Conservation (phyloP, 2,888 invertebrate genomes). For the Volucella inanis region DNA sequence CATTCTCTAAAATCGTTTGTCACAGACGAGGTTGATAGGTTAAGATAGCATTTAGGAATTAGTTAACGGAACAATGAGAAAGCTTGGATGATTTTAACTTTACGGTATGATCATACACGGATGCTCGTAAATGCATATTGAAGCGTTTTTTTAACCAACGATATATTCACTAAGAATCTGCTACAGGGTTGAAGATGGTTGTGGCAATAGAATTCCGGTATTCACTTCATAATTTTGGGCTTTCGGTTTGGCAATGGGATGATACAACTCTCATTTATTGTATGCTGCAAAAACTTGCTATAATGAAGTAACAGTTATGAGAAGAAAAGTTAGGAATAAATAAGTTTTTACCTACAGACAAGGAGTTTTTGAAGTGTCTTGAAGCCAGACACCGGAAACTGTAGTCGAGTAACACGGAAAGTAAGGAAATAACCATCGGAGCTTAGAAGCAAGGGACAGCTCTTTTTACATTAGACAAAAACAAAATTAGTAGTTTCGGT, state of each 20-base stretch:
- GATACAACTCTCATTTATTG: slow-evolving; percentile 26
- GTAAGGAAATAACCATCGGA: not conserved
- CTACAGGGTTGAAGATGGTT: not conserved
- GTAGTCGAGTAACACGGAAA: not conserved
- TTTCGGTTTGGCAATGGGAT: slow-evolving; percentile 34
- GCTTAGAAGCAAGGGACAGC: not conserved
- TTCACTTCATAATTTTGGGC: slow-evolving; percentile 8
- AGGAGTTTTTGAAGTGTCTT: too few relatives aligned
- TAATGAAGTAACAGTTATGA: slow-evolving; percentile 22
- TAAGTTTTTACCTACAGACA: too few relatives aligned
- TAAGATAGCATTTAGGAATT: slow-evolving; percentile 5
- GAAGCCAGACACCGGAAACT: too few relatives aligned
- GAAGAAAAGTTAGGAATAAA: slow-evolving; percentile 3
- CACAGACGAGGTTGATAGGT: slow-evolving; percentile 11
- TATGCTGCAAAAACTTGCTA: slow-evolving; percentile 16
- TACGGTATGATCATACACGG: slow-evolving; percentile 23
- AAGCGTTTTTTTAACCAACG: slow-evolving; percentile 19
- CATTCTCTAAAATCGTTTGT: not conserved
- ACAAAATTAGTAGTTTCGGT: too few relatives aligned
- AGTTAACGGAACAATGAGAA: slow-evolving; percentile 5
- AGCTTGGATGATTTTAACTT: slow-evolving; percentile 18
- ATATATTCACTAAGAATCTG: slow-evolving; percentile 5
- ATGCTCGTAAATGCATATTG: slow-evolving; percentile 22
- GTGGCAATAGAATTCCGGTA: slow-evolving; percentile 20
- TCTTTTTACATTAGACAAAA: too few relatives aligned